A percentile compares a stretch with the other conserved stretches of the same genome.
Conservation (phyloP, 2,888 invertebrate species). For the Drosophila stalkeri region DNA sequence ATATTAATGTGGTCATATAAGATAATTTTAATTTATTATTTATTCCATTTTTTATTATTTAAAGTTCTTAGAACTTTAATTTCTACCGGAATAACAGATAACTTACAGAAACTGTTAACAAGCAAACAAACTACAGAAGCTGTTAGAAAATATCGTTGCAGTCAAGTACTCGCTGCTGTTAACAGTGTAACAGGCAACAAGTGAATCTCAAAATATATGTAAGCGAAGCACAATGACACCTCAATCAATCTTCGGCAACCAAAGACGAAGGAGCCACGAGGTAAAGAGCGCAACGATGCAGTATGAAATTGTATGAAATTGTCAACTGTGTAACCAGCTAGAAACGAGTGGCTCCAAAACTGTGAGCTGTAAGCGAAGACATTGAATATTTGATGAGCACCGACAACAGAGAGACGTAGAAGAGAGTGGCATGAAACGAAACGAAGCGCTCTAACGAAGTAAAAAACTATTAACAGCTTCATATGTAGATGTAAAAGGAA, state of each 20-base stretch:
- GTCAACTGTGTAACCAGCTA: neutral
- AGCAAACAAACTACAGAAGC: neutral
- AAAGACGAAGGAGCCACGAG: neutral
- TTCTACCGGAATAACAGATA: neutral
- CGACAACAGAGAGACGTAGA: neutral
- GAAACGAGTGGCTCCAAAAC: neutral
- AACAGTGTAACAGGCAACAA: neutral
- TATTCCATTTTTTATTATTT: neutral
- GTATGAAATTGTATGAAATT: too few relatives aligned
- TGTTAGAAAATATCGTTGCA: neutral
- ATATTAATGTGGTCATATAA: neutral
- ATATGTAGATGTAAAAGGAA: neutral
- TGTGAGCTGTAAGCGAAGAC: neutral
- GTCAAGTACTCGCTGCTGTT: neutral
- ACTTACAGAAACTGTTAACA: neutral
- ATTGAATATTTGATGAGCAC: neutral
- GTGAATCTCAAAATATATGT: neutral
- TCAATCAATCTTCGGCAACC: neutral
- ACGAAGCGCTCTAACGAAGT: neutral
- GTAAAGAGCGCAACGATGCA: neutral
- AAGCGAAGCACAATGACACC: neutral
- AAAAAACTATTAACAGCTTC: neutral
- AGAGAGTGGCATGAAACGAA: neutral
- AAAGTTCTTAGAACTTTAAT: neutral
- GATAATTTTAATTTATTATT: neutral